phyloP scores from a whole-genome alignment of 2,113 vertebrate species.

The Archilochus colubris region DNA sequence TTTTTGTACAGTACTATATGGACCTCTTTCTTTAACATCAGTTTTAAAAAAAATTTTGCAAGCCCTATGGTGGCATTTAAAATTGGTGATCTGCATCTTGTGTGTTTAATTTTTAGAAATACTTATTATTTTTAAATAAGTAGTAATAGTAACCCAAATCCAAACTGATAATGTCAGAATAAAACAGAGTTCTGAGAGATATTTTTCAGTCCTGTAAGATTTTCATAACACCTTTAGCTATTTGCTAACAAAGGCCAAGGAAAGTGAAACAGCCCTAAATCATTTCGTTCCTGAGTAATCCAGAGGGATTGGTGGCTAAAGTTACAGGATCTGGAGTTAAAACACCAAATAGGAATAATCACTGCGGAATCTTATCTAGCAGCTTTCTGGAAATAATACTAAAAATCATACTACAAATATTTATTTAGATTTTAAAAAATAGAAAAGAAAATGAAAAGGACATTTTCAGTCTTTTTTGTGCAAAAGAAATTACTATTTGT shows the following conservation, averaged over 20 bases:
- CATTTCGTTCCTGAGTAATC: neutral
- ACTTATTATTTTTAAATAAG: neutral
- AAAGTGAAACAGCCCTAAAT: neutral
- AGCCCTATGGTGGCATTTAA: neutral
- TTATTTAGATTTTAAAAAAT: neutral
- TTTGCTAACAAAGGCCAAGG: conserved; percentile 20
- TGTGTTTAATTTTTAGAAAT: neutral
- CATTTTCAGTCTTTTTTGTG: neutral
- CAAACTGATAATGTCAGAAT: neutral
- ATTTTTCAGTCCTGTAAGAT: conserved; percentile 5
- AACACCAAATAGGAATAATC: neutral
- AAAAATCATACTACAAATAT: neutral
- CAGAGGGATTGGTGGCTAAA: neutral
- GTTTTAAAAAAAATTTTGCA: neutral
- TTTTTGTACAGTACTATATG: neutral
- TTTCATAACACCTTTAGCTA: neutral
- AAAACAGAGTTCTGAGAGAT: neutral
- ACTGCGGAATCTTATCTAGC: neutral
- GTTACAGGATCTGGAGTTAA: neutral
- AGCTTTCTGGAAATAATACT: neutral
- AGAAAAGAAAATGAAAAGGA: neutral
- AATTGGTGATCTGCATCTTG: neutral
- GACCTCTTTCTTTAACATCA: neutral
- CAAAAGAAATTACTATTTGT: neutral
- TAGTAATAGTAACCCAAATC: neutral